Conservation (phyloP, 1,140 invertebrate species). For the Tyrophagus putrescentiae region DNA sequence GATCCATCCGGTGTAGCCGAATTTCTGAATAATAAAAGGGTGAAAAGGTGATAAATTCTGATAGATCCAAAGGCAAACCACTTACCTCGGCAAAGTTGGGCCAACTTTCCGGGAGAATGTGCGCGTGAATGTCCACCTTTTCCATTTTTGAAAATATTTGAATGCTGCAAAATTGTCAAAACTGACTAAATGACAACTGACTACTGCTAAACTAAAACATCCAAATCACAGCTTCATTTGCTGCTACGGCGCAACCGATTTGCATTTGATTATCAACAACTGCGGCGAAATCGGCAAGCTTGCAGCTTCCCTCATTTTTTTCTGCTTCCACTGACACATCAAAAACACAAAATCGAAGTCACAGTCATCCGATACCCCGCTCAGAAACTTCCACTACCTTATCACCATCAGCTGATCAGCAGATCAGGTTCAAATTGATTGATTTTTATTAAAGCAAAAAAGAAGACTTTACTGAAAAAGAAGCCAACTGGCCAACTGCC, state of each 20-base stretch:
- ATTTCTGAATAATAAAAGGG: constrained; percentile 33
- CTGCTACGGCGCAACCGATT: too few species aligned
- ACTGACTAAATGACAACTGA: background rate
- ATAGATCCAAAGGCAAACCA: background rate
- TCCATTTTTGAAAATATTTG: constrained; percentile 37
- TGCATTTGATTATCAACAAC: too few species aligned
- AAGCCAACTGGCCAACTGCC: too few species aligned
- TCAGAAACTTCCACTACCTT: background rate
- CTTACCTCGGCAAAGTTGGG: constrained; percentile 41
- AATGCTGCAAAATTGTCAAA: background rate
- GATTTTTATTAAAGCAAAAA: background rate
- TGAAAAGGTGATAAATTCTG: background rate
- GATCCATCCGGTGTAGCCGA: constrained; percentile 45
- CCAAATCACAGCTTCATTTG: too few species aligned
- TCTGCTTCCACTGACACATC: background rate
- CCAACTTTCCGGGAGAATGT: constrained; percentile 42
- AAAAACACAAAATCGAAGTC: background rate
- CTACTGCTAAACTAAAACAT: too few species aligned
- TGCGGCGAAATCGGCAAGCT: too few species aligned
- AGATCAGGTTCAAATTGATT: background rate
- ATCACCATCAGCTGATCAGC: background rate
- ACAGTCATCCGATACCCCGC: background rate
- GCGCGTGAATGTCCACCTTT: constrained; percentile 47
- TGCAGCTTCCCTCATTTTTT: too few species aligned
- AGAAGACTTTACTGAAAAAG: background rate